phyloP scores from a whole-genome alignment of 37 sponge, comb jelly and placozoan species.

The Mnemiopsis leidyi region DNA sequence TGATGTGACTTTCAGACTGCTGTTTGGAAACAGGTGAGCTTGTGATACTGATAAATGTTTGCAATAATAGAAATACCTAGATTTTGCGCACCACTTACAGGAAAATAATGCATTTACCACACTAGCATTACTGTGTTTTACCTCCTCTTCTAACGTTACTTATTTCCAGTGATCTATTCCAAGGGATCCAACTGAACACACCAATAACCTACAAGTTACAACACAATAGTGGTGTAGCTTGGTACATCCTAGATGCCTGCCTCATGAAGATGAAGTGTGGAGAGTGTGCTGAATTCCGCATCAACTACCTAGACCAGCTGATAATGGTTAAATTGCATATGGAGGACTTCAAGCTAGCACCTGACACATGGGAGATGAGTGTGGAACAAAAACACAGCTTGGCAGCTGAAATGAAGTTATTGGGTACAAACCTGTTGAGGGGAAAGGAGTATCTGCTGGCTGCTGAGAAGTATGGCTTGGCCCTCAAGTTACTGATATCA shows the following conservation, averaged over 20 bases:
- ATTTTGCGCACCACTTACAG: too few species aligned
- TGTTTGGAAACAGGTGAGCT: background rate
- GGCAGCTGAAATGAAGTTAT: background rate
- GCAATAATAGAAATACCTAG: too few species aligned
- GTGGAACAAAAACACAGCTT: background rate
- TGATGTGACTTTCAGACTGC: background rate
- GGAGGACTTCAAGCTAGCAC: background rate
- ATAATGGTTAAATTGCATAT: background rate
- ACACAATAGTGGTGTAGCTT: background rate
- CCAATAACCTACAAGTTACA: background rate
- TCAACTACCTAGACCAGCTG: background rate
- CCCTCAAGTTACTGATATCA: constrained; percentile 36
- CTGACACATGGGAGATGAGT: background rate
- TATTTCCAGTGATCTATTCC: background rate
- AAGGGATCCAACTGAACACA: background rate
- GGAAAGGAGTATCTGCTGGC: background rate
- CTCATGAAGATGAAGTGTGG: background rate
- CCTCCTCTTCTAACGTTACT: too few species aligned
- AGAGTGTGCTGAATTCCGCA: background rate
- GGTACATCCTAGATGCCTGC: constrained; percentile 30
- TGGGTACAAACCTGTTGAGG: background rate
- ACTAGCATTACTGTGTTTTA: background rate
- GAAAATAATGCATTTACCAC: background rate
- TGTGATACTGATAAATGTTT: too few species aligned
- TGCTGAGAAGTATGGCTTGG: constrained; percentile 53